Base-by-base conservation (phyloP, 2,113 vertebrate genomes). In the Tyto alba region DNA sequence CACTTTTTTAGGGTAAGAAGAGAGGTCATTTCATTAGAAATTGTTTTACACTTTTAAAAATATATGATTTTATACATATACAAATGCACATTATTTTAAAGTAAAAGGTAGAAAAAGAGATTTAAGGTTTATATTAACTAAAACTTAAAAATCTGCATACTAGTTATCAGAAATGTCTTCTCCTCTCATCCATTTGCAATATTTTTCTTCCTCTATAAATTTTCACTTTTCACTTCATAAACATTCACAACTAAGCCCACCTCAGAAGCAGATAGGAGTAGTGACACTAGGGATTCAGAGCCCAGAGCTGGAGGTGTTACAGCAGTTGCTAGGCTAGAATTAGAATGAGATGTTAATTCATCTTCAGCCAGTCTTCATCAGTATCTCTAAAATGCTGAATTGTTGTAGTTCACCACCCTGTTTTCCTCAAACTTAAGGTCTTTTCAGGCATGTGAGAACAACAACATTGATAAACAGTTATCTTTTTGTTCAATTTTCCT, bases 1-100 rank as follows among this genome's bases (percentile, higher is more conserved):
- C 52, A 16, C 1, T 26, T 66, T 56, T 73, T 56, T 55, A 38
- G 11, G 9, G 7, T 34, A 53, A 73, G 29, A 73, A 57, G 18
- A 53, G 6, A 67, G 2, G 4, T 85, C 6, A 38, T 36, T 59
- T 6, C 13, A 2, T 40, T 73, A 73, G 16, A 63, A 88, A 88
- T 36, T 11, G 4, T 5, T 81, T 47, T 52, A 34, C 4, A 30
- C 12, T 63, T 79, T n/a, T 10, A 32, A 86, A 90, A 74, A 26
- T 29, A 22, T 8, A 71, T 50, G 4, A 0, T 43, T 68, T 36
- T 34, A n/a, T 73, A 17, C 0, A 0, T 40, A 40, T 13, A 56
- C 0, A 41, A 73, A 36, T 38, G 13, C 2, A 40, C 0, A 1
- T 20, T 43, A 2, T 32, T 78, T 64, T 20, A 38, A 62, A 89